phyloP scores from a whole-genome alignment of 2,888 invertebrate genomes.

The Ophonus ardosiacus region DNA sequence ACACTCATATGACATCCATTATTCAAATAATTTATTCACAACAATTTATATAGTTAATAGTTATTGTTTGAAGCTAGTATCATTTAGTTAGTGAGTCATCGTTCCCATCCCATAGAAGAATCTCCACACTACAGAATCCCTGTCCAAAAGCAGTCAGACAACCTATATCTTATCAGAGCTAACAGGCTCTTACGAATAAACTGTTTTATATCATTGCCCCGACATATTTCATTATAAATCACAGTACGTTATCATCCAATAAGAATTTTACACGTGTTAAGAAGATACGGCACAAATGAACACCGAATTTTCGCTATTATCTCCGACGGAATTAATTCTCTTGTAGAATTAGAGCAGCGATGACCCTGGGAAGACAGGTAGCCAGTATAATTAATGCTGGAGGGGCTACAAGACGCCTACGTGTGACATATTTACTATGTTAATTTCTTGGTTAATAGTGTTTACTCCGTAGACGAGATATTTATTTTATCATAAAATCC shows the following conservation, averaged over 20 bases:
- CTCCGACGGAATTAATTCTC: slow-evolving; percentile 48
- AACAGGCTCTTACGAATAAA: slow-evolving; percentile 63
- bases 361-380: slow-evolving; percentile 59
- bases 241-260: slow-evolving; percentile 57
- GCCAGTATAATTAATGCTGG: slow-evolving; percentile 58
- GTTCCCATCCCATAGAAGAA: slow-evolving; percentile 11
- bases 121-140: slow-evolving; percentile 27
- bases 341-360: slow-evolving; percentile 38
- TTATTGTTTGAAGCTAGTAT: neutral
- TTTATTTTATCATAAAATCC: slow-evolving; percentile 46
- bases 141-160: slow-evolving; percentile 34
- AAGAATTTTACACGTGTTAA: slow-evolving; percentile 61
- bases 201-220: slow-evolving; percentile 58
- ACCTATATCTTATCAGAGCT: slow-evolving; percentile 59
- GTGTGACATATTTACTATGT: slow-evolving; percentile 50
- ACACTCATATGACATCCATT: too few species aligned
- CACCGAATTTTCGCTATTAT: slow-evolving; percentile 60
- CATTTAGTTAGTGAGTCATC: neutral
- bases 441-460: slow-evolving; percentile 45
- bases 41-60: neutral
- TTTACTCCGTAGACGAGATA: slow-evolving; percentile 21
- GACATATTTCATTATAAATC: slow-evolving; percentile 63
- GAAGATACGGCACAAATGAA: slow-evolving; percentile 42
- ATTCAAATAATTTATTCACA: too few species aligned
- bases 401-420: slow-evolving; percentile 35